These are phyloP conservation scores for Aethes cnicana DNA, from an alignment of 2,888 invertebrate genomes.

Conservation along the genomic window DNA sequence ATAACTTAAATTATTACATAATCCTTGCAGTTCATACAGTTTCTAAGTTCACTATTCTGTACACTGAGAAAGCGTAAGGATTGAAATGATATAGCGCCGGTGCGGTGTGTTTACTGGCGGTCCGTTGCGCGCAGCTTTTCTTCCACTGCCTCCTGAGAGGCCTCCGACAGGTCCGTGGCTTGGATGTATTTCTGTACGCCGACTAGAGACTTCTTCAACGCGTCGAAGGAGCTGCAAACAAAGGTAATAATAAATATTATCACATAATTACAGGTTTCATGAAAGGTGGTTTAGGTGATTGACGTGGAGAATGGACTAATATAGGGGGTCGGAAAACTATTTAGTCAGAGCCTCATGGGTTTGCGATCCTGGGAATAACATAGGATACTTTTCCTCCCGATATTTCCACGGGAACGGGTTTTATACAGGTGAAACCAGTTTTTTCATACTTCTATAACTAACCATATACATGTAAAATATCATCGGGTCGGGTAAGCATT, in stretches of 20 bases:
- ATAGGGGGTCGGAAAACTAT: no score
- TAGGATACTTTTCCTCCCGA: no score
- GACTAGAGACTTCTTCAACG: constrained; percentile 97
- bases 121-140: constrained; percentile 97
- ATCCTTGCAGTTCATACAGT: constrained; percentile 51
- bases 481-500: no score
- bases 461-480: no score
- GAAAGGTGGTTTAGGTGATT: no score
- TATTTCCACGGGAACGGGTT: no score
- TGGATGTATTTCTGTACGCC: constrained; percentile 99
- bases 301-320: no score
- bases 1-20: constrained; percentile 81
- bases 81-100: constrained; percentile 55
- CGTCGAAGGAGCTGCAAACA: constrained; percentile 95
- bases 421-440: no score
- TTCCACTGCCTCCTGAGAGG: constrained; percentile 95
- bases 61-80: constrained; percentile 61
- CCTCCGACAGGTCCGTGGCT: constrained; percentile 97
- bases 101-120: constrained; percentile 86
- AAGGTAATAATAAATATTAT: neutral
- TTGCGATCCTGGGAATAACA: no score
- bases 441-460: no score
- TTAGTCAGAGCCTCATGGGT: no score
- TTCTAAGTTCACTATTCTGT: constrained; percentile 46
- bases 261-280: no score